Percentiles rank a stretch among this genome's conserved stretches.
Conservation (phyloP, 1,140 invertebrate genomes). For the Drosophila bocqueti region DNA sequence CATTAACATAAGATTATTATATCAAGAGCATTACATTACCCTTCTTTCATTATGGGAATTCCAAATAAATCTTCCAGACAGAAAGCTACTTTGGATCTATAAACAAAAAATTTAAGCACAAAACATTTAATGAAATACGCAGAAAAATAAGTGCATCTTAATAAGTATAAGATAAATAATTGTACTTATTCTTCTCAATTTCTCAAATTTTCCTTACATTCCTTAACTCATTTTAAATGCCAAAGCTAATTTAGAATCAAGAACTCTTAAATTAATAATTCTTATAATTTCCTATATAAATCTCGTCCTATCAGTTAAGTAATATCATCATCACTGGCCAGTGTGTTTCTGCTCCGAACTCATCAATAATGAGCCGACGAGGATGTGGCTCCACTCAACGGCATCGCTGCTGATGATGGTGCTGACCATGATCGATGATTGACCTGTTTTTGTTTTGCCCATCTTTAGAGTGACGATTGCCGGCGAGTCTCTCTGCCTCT, state of each 20-base stretch:
- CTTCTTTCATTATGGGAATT: too few species aligned
- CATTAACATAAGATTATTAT: too few species aligned
- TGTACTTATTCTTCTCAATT: neutral
- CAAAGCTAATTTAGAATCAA: neutral
- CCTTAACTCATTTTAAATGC: neutral
- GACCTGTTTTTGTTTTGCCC: slow-evolving; percentile 75
- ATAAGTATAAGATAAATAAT: neutral
- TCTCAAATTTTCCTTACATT: neutral
- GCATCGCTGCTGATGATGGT: slow-evolving; percentile 55
- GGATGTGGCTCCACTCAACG: slow-evolving; percentile 47
- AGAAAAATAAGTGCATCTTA: neutral
- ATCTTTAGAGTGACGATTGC: slow-evolving; percentile 77
- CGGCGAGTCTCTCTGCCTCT: slow-evolving; percentile 49
- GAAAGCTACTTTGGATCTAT: too few species aligned
- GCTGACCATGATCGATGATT: slow-evolving; percentile 84
- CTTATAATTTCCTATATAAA: neutral
- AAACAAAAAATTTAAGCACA: too few species aligned
- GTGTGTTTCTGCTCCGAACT: slow-evolving; percentile 32
- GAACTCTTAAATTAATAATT: neutral
- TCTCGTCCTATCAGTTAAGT: neutral
- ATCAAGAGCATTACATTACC: too few species aligned
- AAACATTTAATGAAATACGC: neutral
- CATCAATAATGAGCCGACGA: slow-evolving; percentile 72
- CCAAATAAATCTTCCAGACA: too few species aligned
- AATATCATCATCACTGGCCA: slow-evolving; percentile 24